Conservation (phyloP, 1,140 invertebrate species). For the Dinoponera quadriceps region DNA sequence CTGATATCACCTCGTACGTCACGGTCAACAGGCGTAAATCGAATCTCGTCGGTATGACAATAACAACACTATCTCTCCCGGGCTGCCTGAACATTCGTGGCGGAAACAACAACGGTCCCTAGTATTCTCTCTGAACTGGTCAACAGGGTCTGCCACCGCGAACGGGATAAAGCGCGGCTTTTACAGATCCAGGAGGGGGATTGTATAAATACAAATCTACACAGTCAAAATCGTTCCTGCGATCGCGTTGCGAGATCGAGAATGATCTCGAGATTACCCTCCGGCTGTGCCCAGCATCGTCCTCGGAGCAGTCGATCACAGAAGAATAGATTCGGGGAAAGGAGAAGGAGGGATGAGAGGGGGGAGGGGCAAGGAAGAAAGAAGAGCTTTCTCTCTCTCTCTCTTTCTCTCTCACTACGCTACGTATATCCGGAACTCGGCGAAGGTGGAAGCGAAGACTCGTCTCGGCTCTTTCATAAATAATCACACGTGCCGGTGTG, state of each 20-base stretch:
- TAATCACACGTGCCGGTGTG: conserved; percentile 59
- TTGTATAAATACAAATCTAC: too few relatives aligned
- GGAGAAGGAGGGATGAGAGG: too few relatives aligned
- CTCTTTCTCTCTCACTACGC: conserved; percentile 32
- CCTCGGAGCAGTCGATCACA: conserved; percentile 50
- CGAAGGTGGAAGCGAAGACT: conserved; percentile 54
- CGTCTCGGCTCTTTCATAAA: conserved; percentile 65
- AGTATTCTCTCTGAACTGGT: neutral
- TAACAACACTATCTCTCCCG: neutral
- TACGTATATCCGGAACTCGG: conserved; percentile 52
- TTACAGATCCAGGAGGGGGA: neutral
- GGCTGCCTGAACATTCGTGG: neutral
- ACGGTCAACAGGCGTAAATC: conserved; percentile 50
- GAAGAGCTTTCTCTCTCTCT: too few relatives aligned
- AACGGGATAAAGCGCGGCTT: neutral
- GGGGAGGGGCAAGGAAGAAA: too few relatives aligned
- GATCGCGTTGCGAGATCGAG: too few relatives aligned
- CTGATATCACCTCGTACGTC: too few relatives aligned
- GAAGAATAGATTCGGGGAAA: conserved; percentile 40
- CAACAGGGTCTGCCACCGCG: neutral
- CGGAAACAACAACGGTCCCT: neutral
- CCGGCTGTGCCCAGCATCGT: conserved; percentile 12
- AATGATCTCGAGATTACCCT: too few relatives aligned
- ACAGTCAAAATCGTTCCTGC: too few relatives aligned
- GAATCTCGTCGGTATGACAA: conserved; percentile 34